phyloP scores from a whole-genome alignment of 2,113 vertebrate genomes.

The Corydoras sp. region DNA sequence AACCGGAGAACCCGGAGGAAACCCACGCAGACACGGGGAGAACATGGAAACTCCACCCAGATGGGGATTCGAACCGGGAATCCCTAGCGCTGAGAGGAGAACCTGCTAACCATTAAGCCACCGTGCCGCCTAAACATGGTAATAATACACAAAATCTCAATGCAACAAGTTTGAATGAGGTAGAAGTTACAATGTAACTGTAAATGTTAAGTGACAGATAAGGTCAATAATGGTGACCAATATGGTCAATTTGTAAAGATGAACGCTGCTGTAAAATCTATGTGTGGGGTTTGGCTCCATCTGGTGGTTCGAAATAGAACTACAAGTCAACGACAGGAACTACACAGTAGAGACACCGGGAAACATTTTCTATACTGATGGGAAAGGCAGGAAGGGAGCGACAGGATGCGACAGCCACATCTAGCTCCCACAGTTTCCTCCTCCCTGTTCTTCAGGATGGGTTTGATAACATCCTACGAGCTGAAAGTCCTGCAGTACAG shows the following conservation, averaged over 20 bases:
- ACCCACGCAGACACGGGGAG: no score
- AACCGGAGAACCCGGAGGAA: no score
- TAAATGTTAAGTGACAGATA: no score
- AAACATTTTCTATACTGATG: not conserved
- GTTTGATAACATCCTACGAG: not conserved
- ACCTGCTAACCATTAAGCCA: no score
- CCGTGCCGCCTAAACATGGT: no score
- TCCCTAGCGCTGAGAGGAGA: no score
- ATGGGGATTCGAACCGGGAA: no score
- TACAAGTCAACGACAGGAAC: not conserved
- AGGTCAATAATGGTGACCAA: no score
- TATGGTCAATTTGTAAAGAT: not conserved
- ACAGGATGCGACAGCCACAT: conserved; percentile 33
- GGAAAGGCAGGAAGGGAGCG: conserved; percentile 29
- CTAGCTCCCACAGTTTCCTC: not conserved
- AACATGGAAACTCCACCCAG: no score
- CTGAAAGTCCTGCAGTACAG: not conserved
- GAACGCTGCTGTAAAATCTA: not conserved
- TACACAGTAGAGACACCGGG: not conserved
- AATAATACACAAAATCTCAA: no score
- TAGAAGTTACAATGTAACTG: no score
- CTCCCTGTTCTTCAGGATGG: conserved; percentile 1
- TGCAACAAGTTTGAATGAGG: no score
- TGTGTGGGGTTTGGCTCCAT: conserved; percentile 18
- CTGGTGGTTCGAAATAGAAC: conserved; percentile 23